A percentile compares a stretch with the other conserved stretches of the same genome.
phyloP scores from a whole-genome alignment of 2,113 vertebrate genomes.

The Hyperopisus bebe region DNA sequence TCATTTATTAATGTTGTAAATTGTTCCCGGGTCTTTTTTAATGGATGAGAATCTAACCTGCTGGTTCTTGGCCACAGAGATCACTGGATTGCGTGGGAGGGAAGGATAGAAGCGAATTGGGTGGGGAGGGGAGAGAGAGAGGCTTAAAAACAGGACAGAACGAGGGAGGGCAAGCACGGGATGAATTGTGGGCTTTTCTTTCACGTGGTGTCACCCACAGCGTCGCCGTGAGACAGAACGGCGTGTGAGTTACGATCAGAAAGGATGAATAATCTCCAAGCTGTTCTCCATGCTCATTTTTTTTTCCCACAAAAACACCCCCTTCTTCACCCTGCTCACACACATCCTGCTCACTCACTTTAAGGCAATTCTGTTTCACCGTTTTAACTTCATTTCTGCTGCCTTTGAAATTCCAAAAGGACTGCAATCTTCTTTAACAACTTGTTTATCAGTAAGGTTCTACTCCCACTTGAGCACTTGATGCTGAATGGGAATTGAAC shows the following conservation, averaged over 20 bases:
- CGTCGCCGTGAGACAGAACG: not conserved
- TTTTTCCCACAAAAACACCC: not conserved
- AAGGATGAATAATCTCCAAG: not conserved
- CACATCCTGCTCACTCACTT: not conserved
- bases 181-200: not conserved
- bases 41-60: constrained; percentile 26
- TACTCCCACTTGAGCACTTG: not conserved
- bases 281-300: not conserved
- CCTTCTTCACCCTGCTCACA: not conserved
- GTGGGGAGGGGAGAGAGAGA: not conserved
- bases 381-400: not conserved
- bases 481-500: not conserved
- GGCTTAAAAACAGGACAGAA: not conserved
- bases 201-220: not conserved
- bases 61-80: constrained; percentile 14
- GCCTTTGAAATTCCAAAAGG: not conserved
- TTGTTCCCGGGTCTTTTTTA: constrained; percentile 23
- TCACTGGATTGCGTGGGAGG: constrained; percentile 1
- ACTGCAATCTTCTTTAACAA: not conserved
- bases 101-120: not conserved
- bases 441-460: not conserved
- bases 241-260: not conserved
- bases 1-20: constrained; percentile 35
- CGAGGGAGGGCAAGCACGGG: not conserved
- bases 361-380: not conserved